Evolutionary conservation across 1,140 invertebrate species (phyloP).

Genomic region (Drosophila ananassae): DNA sequence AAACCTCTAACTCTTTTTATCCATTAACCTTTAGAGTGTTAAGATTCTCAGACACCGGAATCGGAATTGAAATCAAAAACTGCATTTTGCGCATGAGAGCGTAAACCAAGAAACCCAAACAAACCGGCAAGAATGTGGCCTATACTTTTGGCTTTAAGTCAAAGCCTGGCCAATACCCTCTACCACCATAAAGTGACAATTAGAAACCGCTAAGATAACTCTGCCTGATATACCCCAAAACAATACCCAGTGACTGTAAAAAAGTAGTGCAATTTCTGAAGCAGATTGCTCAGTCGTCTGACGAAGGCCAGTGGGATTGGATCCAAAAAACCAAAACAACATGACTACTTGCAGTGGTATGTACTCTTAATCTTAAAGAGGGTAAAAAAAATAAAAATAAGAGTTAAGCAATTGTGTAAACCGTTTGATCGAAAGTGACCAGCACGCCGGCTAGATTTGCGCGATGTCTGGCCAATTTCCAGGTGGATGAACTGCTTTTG

Average conservation of each 20-base stretch:
- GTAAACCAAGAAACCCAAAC: constrained; percentile 14
- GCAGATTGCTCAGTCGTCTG: constrained; percentile 32
- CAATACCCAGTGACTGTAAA: constrained; percentile 2
- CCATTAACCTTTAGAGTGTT: background rate
- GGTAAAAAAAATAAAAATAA: background rate
- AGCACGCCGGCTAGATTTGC: constrained; percentile 61
- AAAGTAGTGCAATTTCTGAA: constrained; percentile 7
- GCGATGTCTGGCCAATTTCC: constrained; percentile 62
- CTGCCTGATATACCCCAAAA: background rate
- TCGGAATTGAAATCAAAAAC: constrained; percentile 11
- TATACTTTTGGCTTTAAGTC: background rate
- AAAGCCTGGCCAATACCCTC: background rate
- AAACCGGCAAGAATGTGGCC: constrained; percentile 30
- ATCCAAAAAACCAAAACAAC: background rate
- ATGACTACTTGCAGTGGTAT: constrained; percentile 62
- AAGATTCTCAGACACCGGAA: constrained; percentile 13
- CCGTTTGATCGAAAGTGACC: constrained; percentile 35
- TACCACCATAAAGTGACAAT: background rate
- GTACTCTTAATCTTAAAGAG: constrained; percentile 13
- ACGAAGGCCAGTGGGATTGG: constrained; percentile 17
- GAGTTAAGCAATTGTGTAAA: background rate
- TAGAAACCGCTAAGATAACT: background rate
- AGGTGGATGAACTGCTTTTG: constrained; percentile 54
- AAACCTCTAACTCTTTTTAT: constrained; percentile 10
- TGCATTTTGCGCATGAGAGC: constrained; percentile 43